Evolutionary conservation across 1,140 invertebrate genomes (phyloP).

Genomic region (Drosophila asahinai): DNA sequence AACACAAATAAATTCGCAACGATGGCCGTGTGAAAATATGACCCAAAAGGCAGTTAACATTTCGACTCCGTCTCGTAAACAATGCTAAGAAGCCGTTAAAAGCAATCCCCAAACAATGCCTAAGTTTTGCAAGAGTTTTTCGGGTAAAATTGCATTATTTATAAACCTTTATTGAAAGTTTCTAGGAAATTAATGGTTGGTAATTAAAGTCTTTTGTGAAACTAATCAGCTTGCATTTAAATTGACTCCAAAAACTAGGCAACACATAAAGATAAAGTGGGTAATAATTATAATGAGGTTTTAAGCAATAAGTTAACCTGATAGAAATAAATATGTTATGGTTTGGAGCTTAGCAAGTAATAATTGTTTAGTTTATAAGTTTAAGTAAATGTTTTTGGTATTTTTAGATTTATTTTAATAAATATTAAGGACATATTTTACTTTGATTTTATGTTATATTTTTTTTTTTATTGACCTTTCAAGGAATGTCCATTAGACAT

Average conservation of each 20-base stretch:
- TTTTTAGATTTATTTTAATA: no score
- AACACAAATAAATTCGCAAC: conserved; percentile 40
- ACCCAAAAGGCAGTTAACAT: conserved; percentile 45
- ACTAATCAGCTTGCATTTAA: conserved; percentile 1
- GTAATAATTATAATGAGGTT: neutral
- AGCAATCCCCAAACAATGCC: conserved; percentile 19
- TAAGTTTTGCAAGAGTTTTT: conserved; percentile 30
- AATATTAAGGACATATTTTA: no score
- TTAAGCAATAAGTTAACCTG: neutral
- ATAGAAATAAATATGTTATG: no score
- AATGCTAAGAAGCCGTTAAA: conserved; percentile 23
- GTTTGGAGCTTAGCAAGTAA: no score
- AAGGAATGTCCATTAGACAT: no score
- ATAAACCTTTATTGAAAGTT: conserved; percentile 1
- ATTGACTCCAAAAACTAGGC: neutral
- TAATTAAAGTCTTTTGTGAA: conserved; percentile 2
- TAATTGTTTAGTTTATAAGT: no score
- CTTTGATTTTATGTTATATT: no score
- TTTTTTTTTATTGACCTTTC: no score
- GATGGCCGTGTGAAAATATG: conserved; percentile 37
- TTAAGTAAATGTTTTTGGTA: no score
- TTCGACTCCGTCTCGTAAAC: conserved; percentile 27
- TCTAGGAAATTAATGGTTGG: neutral
- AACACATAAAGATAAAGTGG: neutral
- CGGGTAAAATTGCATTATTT: conserved; percentile 11